phyloP scores from a whole-genome alignment of 2,888 invertebrate species.

The Conus canariensis region DNA sequence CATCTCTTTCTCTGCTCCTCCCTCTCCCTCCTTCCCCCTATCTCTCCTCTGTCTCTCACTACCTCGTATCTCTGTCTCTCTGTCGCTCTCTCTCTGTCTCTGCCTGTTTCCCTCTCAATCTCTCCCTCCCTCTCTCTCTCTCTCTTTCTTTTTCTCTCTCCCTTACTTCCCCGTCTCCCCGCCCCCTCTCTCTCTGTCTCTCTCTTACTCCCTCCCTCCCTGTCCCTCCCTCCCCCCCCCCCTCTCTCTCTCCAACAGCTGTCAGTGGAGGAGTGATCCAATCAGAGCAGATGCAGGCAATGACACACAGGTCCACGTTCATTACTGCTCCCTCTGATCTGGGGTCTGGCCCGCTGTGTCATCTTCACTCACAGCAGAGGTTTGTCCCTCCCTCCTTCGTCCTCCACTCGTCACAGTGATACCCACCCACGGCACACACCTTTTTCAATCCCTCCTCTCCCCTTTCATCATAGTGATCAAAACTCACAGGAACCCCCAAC shows the following conservation, averaged over 20 bases:
- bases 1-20: background rate
- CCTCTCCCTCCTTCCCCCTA: background rate
- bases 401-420: no score
- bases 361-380: no score
- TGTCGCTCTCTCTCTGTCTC: constrained; percentile 17
- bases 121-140: constrained; percentile 1
- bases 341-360: no score
- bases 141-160: background rate
- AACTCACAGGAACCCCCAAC: no score
- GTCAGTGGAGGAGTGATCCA: background rate
- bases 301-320: no score
- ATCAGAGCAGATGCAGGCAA: no score
- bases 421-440: no score
- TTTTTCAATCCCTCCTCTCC: no score
- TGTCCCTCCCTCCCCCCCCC: background rate
- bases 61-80: background rate
- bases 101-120: background rate
- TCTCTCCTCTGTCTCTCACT: constrained; percentile 8
- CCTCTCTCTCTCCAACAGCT: background rate
- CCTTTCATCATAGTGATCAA: no score
- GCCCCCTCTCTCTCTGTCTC: background rate
- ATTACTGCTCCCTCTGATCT: no score
- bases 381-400: no score
- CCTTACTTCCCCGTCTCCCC: background rate
- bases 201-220: background rate